Conservation (phyloP, 2,888 invertebrate species). For the Alloplasta piceator region DNA sequence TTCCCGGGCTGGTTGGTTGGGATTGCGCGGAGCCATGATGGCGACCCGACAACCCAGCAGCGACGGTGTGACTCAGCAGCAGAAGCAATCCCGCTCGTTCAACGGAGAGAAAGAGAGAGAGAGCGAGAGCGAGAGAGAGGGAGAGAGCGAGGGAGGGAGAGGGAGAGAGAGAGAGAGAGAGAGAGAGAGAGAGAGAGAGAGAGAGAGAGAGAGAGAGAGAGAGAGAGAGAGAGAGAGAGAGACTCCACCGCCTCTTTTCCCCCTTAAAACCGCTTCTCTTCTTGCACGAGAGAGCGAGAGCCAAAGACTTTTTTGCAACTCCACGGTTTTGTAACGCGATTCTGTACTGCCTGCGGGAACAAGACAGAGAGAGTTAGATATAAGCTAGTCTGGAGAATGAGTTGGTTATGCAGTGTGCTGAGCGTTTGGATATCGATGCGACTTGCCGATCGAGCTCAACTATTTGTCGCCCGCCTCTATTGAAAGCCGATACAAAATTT, state of each 20-base stretch:
- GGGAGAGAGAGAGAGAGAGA: no score
- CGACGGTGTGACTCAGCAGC: slow-evolving; percentile 70
- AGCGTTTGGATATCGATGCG: slow-evolving; percentile 65
- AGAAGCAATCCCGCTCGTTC: slow-evolving; percentile 54
- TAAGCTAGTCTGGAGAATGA: slow-evolving; percentile 52
- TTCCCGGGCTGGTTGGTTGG: slow-evolving; percentile 33
- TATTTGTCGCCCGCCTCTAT: slow-evolving; percentile 14
- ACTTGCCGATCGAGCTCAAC: slow-evolving; percentile 68
- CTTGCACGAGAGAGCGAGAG: slow-evolving; percentile 57
- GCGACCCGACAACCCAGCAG: slow-evolving; percentile 77
- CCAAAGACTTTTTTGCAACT: slow-evolving; percentile 78
- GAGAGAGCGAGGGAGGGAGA: no score
- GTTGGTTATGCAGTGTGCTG: slow-evolving; percentile 69
- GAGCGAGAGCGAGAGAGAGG: no score
- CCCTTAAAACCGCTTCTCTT: slow-evolving; percentile 42
- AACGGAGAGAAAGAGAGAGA: slow-evolving; percentile 29
- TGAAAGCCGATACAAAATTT: slow-evolving; percentile 13
- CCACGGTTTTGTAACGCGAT: slow-evolving; percentile 78
- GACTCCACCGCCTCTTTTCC: background rate
- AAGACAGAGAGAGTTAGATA: slow-evolving; percentile 26
- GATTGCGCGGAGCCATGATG: slow-evolving; percentile 51
- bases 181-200: no score
- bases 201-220: no score
- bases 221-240: no score
- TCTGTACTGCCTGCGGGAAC: slow-evolving; percentile 72